Base-by-base conservation (phyloP, 2,888 invertebrate species). In the Schizotus pectinicornis region DNA sequence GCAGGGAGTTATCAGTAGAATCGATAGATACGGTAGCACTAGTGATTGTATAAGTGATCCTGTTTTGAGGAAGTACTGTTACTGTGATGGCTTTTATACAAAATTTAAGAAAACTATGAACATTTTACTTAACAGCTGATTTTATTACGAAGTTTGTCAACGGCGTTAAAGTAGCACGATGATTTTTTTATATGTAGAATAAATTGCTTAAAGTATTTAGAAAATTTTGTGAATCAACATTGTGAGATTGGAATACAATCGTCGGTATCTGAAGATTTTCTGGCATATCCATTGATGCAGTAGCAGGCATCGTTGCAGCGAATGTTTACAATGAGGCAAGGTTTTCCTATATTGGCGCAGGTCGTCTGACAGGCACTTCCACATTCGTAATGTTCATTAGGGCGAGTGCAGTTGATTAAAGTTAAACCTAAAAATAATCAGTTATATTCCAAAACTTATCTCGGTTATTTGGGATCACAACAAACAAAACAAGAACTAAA, bases 1-100 rank as follows among this genome's bases (percentile, higher is more conserved):
- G 1, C 77, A 86, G 6, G 88, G 86, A 2, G 81, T 83, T 9
- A 81, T 89, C 3, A 88, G 86, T 71, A 79, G 86, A 9, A 72
- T 86, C 6, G 83, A 85, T 62, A 71, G 69, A 8, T 86, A 85
- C 62, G 75, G 70, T 13, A 74, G 76, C 0, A 82, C 83, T 62
- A 82, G 84, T 42, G 72, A 74, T 3, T 86, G 86, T 67, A 78
- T 84, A 37, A 71, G 74, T 11, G 79, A 82, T 62, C 77, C 80
- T 33, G 74, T 78, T 39, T 78, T 83, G 7, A 83, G 83, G 67
- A 83, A 83, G 59, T 85, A 83, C 72, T 86, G 86, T 68, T 82
- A 80, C 60, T 86, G 86, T 57, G 63, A 61, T 37, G 51, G 62
- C 1, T 35, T 63, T 30, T 54, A 63, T 14, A 62, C 63, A n/a